These are phyloP conservation scores for Geothlypis trichas DNA, from an alignment of 2,113 vertebrate genomes.

Conservation along the genomic window DNA sequence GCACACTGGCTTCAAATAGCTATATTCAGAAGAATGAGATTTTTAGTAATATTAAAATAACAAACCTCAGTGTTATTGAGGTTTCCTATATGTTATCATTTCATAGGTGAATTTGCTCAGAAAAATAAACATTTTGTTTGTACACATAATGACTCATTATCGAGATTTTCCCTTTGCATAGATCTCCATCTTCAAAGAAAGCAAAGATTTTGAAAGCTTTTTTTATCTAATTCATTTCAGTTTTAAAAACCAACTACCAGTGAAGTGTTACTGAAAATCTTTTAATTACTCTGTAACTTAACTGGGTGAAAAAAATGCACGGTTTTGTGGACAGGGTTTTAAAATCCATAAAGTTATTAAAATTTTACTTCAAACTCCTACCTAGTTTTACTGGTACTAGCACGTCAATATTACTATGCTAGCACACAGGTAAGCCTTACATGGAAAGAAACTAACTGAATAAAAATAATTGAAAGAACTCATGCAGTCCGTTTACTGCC, in stretches of 20 bases:
- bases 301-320: background rate
- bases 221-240: background rate
- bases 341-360: background rate
- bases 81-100: background rate
- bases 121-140: background rate
- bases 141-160: background rate
- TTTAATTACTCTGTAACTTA: background rate
- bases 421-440: rapidly evolving
- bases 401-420: rapidly evolving
- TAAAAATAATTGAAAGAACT: background rate
- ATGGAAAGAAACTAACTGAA: background rate
- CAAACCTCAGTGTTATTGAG: background rate
- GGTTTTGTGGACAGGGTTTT: background rate
- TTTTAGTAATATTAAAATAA: background rate
- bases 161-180: background rate
- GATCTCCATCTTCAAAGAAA: background rate
- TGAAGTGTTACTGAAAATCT: background rate
- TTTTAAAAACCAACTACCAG: background rate
- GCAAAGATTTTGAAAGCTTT: background rate
- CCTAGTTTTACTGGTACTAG: background rate
- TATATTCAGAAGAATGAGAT: background rate
- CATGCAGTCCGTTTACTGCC: background rate
- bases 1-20: background rate
- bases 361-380: background rate
- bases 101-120: background rate